A percentile compares a stretch with the other conserved stretches of the same genome.
These are phyloP conservation scores for Machaerirhynchus nigripectus DNA, from an alignment of 2,113 vertebrate genomes.

Conservation along the genomic window DNA sequence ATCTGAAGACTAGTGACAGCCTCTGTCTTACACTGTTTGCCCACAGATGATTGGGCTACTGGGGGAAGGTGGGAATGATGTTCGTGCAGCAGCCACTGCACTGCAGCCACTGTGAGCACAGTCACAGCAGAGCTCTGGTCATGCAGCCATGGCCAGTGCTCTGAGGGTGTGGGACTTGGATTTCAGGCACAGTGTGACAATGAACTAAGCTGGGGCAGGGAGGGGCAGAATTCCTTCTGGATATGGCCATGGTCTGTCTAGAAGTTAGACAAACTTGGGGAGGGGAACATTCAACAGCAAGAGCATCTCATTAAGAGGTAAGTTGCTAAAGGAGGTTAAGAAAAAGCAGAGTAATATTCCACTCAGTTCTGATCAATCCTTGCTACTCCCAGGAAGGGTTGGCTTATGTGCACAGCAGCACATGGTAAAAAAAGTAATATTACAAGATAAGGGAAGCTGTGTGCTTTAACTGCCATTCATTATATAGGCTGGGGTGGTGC, in stretches of 20 bases:
- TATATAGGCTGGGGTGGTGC: slow-evolving; percentile 78
- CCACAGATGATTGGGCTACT: background rate
- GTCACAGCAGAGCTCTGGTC: background rate
- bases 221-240: background rate
- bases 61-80: background rate
- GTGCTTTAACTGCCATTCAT: background rate
- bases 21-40: background rate
- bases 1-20: background rate
- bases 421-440: background rate
- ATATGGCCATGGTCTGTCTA: background rate
- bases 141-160: background rate
- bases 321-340: background rate
- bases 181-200: background rate
- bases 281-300: background rate
- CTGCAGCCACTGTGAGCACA: background rate
- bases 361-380: background rate
- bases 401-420: background rate
- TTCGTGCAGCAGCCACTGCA: background rate
- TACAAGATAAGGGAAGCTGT: background rate
- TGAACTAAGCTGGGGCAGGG: too few relatives aligned
- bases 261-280: background rate
- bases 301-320: background rate
- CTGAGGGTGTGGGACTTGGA: background rate
- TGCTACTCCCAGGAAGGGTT: background rate
- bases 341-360: background rate